A percentile compares a stretch with the other conserved stretches of the same genome.
Conservation (phyloP, 2,797 vertebrate species). For the Melanotaenia parkinsoni region DNA sequence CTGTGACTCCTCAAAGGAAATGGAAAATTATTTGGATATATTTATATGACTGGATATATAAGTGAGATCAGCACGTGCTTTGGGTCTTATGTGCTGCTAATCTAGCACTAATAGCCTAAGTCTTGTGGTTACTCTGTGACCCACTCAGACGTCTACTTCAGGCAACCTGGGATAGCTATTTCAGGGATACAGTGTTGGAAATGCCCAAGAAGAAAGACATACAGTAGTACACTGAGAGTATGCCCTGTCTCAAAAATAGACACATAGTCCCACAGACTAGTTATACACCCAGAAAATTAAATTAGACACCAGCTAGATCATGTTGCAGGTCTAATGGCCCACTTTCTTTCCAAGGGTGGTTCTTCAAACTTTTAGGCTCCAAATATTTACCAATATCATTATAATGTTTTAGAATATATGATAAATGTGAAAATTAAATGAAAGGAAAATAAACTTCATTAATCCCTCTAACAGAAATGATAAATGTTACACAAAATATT, state of each 20-base stretch:
- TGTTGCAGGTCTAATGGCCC: background rate
- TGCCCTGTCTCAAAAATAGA: constrained; percentile 29
- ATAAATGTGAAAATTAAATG: background rate
- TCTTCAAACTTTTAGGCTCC: background rate
- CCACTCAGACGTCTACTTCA: constrained; percentile 42
- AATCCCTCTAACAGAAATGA: background rate
- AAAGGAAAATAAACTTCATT: background rate
- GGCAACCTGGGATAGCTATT: constrained; percentile 25
- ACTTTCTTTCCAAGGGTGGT: background rate
- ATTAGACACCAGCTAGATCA: background rate
- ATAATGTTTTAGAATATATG: too few relatives aligned
- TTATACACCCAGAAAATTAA: background rate
- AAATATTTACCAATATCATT: too few relatives aligned
- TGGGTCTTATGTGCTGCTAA: constrained; percentile 11
- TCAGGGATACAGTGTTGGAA: constrained; percentile 17
- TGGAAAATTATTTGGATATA: constrained; percentile 49
- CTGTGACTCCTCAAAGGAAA: constrained; percentile 26
- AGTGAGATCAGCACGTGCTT: constrained; percentile 32
- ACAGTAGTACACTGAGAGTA: background rate
- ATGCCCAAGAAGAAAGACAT: constrained; percentile 3
- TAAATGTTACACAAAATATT: too few relatives aligned
- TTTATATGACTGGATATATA: constrained; percentile 38
- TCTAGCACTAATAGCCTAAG: constrained; percentile 46
- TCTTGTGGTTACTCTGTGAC: constrained; percentile 41
- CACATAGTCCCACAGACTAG: background rate